These are phyloP conservation scores for Drosophila phalerata DNA, from an alignment of 2,888 invertebrate genomes.

Conservation along the genomic window DNA sequence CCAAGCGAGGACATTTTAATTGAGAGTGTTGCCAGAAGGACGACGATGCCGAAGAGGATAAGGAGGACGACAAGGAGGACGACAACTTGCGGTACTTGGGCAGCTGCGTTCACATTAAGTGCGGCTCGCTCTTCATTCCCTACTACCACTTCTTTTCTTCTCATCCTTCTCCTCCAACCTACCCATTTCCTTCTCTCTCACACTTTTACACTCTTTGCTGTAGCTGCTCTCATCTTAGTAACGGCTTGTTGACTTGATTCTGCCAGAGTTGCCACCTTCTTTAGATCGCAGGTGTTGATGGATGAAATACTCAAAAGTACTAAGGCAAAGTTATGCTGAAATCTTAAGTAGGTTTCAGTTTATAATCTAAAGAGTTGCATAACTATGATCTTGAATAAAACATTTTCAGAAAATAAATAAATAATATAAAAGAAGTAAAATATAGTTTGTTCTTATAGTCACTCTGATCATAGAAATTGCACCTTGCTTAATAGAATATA, in stretches of 20 bases:
- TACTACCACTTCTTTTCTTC: background rate
- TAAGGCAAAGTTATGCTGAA: constrained; percentile 18
- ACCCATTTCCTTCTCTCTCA: constrained; percentile 13
- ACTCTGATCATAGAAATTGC: no score
- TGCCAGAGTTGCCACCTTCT: constrained; percentile 34
- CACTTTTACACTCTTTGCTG: constrained; percentile 20
- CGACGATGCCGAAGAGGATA: constrained; percentile 49
- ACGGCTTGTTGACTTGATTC: constrained; percentile 66
- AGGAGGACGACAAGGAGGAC: constrained; percentile 52
- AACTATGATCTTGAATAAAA: background rate
- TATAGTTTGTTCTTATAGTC: background rate
- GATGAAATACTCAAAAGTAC: constrained; percentile 56
- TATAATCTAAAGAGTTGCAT: background rate
- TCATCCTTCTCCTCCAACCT: background rate
- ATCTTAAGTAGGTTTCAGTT: constrained; percentile 13
- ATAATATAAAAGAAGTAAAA: background rate
- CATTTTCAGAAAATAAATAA: background rate
- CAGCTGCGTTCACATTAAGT: constrained; percentile 76
- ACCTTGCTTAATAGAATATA: no score
- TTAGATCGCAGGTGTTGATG: constrained; percentile 72
- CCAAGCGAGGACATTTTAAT: constrained; percentile 82
- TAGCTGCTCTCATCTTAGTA: constrained; percentile 59
- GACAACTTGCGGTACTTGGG: constrained; percentile 75
- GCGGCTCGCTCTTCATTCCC: constrained; percentile 57
- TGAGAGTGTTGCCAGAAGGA: constrained; percentile 80